These are phyloP conservation scores for Linnaemya vulpina DNA, from an alignment of 2,888 invertebrate species.

Conservation along the genomic window DNA sequence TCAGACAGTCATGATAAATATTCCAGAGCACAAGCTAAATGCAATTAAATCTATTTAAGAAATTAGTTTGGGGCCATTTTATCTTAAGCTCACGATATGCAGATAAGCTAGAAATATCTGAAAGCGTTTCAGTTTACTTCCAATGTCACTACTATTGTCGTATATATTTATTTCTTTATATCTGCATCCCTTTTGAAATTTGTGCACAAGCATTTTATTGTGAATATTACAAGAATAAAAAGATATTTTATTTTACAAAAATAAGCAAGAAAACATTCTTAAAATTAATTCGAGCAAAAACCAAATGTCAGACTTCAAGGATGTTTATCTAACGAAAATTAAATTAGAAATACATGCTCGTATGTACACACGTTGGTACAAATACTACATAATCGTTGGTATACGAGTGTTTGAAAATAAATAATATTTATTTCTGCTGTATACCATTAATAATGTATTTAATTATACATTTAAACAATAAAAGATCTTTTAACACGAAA, in stretches of 20 bases:
- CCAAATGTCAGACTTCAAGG: conserved; percentile 66
- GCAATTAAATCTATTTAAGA: too few species aligned
- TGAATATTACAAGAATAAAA: conserved; percentile 2
- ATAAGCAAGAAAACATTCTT: conserved; percentile 60
- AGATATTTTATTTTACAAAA: conserved; percentile 38
- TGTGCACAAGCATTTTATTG: background rate
- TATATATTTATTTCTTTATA: background rate
- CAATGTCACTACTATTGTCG: background rate
- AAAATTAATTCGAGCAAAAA: conserved; percentile 62
- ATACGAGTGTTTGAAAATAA: conserved; percentile 18
- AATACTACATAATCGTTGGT: too few species aligned
- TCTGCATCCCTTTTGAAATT: conserved; percentile 38
- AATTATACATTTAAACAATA: conserved; percentile 49
- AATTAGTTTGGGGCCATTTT: too few species aligned
- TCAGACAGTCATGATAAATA: too few species aligned
- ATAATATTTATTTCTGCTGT: conserved; percentile 36
- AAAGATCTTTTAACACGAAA: conserved; percentile 58
- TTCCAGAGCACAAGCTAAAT: too few species aligned
- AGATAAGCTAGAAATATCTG: too few species aligned
- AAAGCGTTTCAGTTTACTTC: background rate
- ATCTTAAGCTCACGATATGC: too few species aligned
- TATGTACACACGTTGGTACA: background rate
- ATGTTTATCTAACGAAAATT: conserved; percentile 47
- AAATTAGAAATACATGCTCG: conserved; percentile 29
- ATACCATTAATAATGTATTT: conserved; percentile 52